Evolutionary conservation across 2,888 invertebrate species (phyloP), one percentile per base, ranked within the genome.

Genomic region (Adelognathus sp.): DNA sequence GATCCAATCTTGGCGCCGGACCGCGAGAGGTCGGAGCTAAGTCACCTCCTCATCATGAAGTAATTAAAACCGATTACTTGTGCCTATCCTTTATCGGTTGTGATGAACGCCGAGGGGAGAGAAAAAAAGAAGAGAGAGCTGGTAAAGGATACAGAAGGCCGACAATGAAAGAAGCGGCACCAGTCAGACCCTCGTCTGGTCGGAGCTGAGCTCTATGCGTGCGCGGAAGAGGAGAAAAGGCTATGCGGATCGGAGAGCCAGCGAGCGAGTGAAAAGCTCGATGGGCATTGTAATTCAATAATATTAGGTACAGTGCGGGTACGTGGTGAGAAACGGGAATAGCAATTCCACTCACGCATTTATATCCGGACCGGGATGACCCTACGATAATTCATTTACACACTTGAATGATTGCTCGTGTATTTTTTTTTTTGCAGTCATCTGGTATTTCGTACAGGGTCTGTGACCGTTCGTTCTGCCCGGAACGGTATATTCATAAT

Each of bases 31-130:
- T 86, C 86, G 88, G 44, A 71, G 83, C 81, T 71, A 79, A 88
- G 88, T 88, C 87, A 88, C 83, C 86, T 84, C 86, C 90, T 90
- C 90, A 91, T 91, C 90, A 91, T 89, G 87, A 88, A 90, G 89
- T 91, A 90, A 91, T 91, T 90, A 91, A 91, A 91, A 90, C 86
- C 90, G 90, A 91, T 91, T 91, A 91, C 91, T 88, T 88, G 88
- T 88, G 86, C 89, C 66, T 90, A 90, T 91, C 88, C 87, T 90
- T 89, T 89, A 89, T 88, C 86, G 87, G 81, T 50, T 63, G 75
- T 63, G 61, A 76, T 52, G 61, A 56, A 79, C 80, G 79, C 72
- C 79, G 69, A 67, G 79, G n/a, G n/a, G n/a, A n/a, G n/a, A n/a
- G n/a, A n/a, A n/a, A n/a, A 81, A 82, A 81, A 80, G 81, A 80